Evolutionary conservation across 2,888 invertebrate genomes (phyloP).

Genomic region (Strigamia crassipes): DNA sequence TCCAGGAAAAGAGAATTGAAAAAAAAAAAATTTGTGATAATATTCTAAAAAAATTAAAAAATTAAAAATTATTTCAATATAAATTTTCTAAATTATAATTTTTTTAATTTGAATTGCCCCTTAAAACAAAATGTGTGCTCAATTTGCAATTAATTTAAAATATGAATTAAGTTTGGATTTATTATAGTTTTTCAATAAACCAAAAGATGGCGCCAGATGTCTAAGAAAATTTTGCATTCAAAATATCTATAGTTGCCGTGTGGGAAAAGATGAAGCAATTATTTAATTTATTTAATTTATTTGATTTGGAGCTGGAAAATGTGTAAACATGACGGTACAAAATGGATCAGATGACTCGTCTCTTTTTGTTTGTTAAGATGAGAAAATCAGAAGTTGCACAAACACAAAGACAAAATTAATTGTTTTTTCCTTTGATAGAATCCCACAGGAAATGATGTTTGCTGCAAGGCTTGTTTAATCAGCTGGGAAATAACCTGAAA

Average conservation of each 20-base stretch:
- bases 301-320: neutral
- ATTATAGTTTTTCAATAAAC: neutral
- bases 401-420: conserved; percentile 11
- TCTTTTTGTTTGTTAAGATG: neutral
- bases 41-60: no score
- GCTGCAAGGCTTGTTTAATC: conserved; percentile 12
- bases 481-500: conserved; percentile 21
- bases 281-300: neutral
- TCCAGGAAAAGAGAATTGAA: no score
- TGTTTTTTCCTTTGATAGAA: conserved; percentile 13
- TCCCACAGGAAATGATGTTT: conserved; percentile 1
- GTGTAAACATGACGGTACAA: neutral
- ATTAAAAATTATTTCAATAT: no score
- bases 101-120: no score
- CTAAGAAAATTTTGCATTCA: neutral
- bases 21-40: no score
- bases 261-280: neutral
- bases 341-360: conserved; percentile 1
- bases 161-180: neutral
- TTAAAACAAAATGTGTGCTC: no score
- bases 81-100: no score
- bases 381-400: conserved; percentile 4
- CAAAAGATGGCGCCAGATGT: neutral
- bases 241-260: no score
- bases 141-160: neutral